A percentile compares a stretch with the other conserved stretches of the same genome.
Conservation (phyloP, 2,113 vertebrate species). For the Turnix velox region DNA sequence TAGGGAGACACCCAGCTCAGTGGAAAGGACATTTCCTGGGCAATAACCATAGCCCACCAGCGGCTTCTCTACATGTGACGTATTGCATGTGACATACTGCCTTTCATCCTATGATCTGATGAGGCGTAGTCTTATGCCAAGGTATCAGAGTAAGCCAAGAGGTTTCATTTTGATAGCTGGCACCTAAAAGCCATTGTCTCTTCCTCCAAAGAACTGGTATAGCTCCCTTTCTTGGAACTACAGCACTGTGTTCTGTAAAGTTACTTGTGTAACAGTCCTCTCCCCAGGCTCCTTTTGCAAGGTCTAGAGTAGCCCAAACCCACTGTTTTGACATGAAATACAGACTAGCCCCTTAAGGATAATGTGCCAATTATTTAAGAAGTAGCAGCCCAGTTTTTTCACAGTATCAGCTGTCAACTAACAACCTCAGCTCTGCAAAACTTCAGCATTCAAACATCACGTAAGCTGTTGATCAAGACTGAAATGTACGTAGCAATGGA, state of each 20-base stretch:
- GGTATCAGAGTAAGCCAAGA: neutral
- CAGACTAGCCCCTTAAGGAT: neutral
- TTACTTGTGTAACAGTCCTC: neutral
- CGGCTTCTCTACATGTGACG: neutral
- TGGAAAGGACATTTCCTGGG: slow-evolving; percentile 58
- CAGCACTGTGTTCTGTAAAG: neutral
- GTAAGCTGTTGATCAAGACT: neutral
- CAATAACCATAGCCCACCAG: neutral
- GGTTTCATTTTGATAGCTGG: neutral
- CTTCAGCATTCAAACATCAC: neutral
- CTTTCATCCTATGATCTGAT: neutral
- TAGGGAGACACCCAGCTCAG: slow-evolving; percentile 45
- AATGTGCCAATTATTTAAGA: neutral
- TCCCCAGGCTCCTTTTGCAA: neutral
- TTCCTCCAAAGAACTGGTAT: neutral
- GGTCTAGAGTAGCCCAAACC: neutral
- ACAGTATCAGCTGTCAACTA: neutral
- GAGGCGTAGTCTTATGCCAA: neutral
- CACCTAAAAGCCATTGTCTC: neutral
- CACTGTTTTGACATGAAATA: neutral
- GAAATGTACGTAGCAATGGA: too few relatives aligned
- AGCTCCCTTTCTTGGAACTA: neutral
- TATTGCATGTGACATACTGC: too few relatives aligned
- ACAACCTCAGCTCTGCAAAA: neutral
- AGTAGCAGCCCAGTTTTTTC: neutral